A percentile compares a stretch with the other conserved stretches of the same genome.
These are phyloP conservation scores for Notolepis coatsorum DNA, from an alignment of 2,797 vertebrate genomes.

Conservation along the genomic window DNA sequence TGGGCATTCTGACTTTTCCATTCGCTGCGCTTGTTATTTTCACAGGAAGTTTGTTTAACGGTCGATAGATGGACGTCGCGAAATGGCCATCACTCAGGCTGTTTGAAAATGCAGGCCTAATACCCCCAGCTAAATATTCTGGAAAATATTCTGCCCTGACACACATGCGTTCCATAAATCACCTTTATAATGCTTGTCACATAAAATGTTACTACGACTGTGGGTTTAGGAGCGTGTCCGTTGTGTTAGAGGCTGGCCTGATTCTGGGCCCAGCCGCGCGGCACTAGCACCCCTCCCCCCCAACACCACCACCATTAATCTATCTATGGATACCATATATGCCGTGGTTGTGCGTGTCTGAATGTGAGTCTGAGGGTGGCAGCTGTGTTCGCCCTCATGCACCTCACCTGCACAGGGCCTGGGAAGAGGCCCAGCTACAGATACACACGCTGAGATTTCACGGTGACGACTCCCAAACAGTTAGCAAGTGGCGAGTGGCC, in stretches of 20 bases:
- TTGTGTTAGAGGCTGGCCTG: conserved; percentile 66
- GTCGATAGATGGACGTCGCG: conserved; percentile 41
- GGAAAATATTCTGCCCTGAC: conserved; percentile 70
- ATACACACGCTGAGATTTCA: conserved; percentile 69
- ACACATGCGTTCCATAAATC: conserved; percentile 82
- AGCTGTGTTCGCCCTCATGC: conserved; percentile 63
- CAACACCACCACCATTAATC: conserved; percentile 61
- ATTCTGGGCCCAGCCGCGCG: conserved; percentile 56
- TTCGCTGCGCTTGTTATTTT: conserved; percentile 71
- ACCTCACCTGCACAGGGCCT: conserved; percentile 77
- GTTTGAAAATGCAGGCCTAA: conserved; percentile 70
- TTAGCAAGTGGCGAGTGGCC: conserved; percentile 45
- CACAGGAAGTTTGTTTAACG: conserved; percentile 76
- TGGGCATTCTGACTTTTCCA: conserved; percentile 57
- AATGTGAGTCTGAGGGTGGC: conserved; percentile 77
- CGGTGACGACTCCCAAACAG: conserved; percentile 58
- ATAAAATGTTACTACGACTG: conserved; percentile 81
- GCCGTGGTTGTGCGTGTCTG: conserved; percentile 77
- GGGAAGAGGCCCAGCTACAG: conserved; percentile 62
- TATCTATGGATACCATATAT: conserved; percentile 74
- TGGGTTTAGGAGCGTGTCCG: conserved; percentile 72
- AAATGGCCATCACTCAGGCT: conserved; percentile 61
- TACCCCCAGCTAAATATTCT: conserved; percentile 70
- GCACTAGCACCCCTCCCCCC: conserved; percentile 17
- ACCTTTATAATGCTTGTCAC: conserved; percentile 85